phyloP scores from a whole-genome alignment of 2,888 invertebrate species.

The Nomada goodeniana region DNA sequence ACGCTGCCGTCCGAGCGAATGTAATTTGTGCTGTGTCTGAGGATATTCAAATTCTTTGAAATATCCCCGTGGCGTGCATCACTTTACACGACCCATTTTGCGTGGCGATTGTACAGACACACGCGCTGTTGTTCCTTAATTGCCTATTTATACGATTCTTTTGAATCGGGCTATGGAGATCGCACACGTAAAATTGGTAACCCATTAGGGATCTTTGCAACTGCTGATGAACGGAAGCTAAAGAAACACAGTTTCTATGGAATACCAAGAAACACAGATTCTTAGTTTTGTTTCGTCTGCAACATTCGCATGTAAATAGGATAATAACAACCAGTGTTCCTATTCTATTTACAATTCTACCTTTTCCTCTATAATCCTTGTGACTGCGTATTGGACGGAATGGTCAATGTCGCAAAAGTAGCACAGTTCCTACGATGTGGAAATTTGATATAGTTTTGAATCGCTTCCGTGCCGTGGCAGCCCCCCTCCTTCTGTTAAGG shows the following conservation, averaged over 20 bases:
- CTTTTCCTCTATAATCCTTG: not conserved
- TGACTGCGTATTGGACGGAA: constrained; percentile 11
- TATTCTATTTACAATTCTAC: constrained; percentile 8
- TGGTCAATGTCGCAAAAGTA: not conserved
- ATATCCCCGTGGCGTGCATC: constrained; percentile 25
- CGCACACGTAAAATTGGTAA: constrained; percentile 37
- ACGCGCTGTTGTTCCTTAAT: not conserved
- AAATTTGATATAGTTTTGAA: not conserved
- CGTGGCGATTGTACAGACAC: constrained; percentile 15
- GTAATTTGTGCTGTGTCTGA: constrained; percentile 28
- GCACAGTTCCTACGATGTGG: not conserved
- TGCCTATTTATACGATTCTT: constrained; percentile 34
- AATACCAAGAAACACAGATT: constrained; percentile 13
- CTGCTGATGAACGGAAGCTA: constrained; percentile 23
- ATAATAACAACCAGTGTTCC: constrained; percentile 19
- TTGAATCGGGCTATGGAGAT: constrained; percentile 36
- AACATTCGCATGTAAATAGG: constrained; percentile 36
- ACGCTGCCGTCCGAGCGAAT: not conserved
- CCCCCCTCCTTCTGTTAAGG: not conserved
- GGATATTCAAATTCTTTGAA: not conserved
- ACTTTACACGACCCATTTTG: constrained; percentile 27
- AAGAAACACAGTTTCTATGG: constrained; percentile 6
- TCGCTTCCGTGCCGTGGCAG: not conserved
- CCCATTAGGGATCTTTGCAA: constrained; percentile 47
- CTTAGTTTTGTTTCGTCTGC: constrained; percentile 22